A percentile compares a stretch with the other conserved stretches of the same genome.
Conservation (phyloP, 2,888 invertebrate genomes). For the Caenorhabditis parvicauda region DNA sequence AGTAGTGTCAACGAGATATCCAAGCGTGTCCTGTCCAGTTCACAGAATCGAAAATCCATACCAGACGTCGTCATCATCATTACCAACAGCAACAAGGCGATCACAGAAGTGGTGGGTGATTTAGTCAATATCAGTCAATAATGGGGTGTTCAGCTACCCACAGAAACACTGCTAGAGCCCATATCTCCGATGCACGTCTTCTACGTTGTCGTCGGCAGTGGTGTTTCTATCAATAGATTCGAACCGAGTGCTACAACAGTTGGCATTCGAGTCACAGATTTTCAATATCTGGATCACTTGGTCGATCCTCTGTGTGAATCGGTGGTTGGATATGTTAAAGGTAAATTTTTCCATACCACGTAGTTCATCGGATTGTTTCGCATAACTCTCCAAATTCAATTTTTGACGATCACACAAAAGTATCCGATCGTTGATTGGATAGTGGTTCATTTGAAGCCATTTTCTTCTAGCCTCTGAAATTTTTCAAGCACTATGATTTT, state of each 20-base stretch:
- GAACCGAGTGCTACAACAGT: constrained; percentile 43
- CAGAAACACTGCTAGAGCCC: constrained; percentile 50
- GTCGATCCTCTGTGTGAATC: constrained; percentile 50
- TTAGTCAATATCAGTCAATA: not conserved
- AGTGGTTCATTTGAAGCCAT: no score
- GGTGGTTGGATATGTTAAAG: constrained; percentile 44
- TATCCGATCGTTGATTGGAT: no score
- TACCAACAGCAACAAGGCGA: constrained; percentile 39
- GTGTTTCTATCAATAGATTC: constrained; percentile 20
- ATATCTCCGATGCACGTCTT: constrained; percentile 58
- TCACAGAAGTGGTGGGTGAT: constrained; percentile 40
- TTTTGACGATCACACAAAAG: no score
- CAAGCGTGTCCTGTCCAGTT: not conserved
- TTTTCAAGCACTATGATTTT: no score
- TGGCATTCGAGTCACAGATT: constrained; percentile 47
- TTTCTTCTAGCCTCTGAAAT: no score
- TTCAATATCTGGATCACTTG: constrained; percentile 39
- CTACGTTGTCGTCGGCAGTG: constrained; percentile 40
- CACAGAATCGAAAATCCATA: constrained; percentile 42
- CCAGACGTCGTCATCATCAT: constrained; percentile 54
- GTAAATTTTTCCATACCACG: constrained; percentile 8
- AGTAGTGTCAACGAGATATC: not conserved
- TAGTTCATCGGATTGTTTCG: no score
- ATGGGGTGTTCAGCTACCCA: constrained; percentile 20
- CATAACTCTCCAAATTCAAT: no score